Conservation (phyloP, 2,888 invertebrate genomes). For the Mesorhabditis sp. region DNA sequence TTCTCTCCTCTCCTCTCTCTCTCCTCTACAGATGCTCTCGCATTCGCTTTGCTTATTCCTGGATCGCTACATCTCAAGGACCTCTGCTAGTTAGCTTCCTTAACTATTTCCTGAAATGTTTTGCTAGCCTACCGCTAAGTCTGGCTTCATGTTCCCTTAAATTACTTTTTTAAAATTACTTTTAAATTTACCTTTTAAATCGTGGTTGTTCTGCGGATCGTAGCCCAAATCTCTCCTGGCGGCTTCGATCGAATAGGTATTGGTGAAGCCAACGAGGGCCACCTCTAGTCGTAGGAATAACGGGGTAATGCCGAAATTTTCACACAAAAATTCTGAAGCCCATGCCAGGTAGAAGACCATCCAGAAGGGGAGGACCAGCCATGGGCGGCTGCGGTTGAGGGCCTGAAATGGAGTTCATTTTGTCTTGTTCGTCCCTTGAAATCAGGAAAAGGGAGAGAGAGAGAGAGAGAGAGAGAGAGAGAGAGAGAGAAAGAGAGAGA, state of each 20-base stretch:
- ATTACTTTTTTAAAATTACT: no score
- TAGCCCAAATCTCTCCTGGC: constrained; percentile 15
- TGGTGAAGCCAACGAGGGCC: constrained; percentile 14
- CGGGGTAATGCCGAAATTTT: neutral
- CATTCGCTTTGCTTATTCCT: no score
- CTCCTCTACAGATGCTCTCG: no score
- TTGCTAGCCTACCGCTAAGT: no score
- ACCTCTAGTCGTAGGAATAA: constrained; percentile 6
- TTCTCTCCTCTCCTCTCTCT: no score
- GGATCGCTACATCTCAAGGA: no score
- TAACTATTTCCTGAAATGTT: no score
- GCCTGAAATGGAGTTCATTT: neutral
- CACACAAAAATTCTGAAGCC: neutral
- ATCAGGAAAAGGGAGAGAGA: no score
- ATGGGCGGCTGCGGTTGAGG: neutral
- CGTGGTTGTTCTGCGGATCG: constrained; percentile 17
- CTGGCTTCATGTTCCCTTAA: no score
- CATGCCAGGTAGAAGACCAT: neutral
- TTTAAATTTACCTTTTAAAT: neutral
- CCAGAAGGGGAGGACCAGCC: neutral
- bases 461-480: neutral
- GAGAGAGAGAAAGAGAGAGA: neutral
- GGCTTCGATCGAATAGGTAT: constrained; percentile 17
- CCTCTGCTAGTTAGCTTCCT: no score
- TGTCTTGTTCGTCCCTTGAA: neutral